Evolutionary conservation across 2,888 invertebrate species (phyloP).

Genomic region (Pasiphila rectangulata): DNA sequence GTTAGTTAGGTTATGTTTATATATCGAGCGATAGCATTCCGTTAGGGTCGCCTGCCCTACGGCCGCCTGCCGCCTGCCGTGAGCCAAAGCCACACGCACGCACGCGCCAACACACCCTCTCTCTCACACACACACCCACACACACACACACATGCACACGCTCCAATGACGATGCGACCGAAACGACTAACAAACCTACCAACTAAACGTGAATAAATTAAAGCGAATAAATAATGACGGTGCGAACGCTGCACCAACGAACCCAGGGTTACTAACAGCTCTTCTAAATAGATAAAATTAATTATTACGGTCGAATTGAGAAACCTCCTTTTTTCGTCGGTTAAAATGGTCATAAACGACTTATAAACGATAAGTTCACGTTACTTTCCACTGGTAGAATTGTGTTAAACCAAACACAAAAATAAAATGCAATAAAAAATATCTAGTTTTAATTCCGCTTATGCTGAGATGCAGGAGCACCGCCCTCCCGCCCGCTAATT

Average conservation of each 20-base stretch:
- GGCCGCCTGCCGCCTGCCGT: conserved; percentile 35
- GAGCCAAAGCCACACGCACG: conserved; percentile 28
- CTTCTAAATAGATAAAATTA: no score
- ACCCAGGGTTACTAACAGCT: no score
- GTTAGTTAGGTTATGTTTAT: conserved; percentile 37
- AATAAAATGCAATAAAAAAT: no score
- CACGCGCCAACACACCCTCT: conserved; percentile 35
- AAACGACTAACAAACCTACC: conserved; percentile 34
- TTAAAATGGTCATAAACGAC: no score
- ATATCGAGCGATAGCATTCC: conserved; percentile 44
- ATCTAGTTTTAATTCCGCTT: no score
- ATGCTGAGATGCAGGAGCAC: no score
- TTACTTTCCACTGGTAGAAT: no score
- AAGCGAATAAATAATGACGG: conserved; percentile 63
- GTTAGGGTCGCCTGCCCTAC: conserved; percentile 58
- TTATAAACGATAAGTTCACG: no score
- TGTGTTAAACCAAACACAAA: no score
- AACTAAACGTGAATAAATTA: conserved; percentile 57
- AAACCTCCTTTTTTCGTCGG: no score
- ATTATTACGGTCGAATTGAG: no score
- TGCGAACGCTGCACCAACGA: not conserved
- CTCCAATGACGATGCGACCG: conserved; percentile 41
- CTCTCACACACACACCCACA: conserved; percentile 31
- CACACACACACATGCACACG: conserved; percentile 35
- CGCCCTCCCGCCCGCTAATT: no score